These are phyloP conservation scores for Oreonectes daqikongensis DNA, from an alignment of 2,797 vertebrate genomes.

Conservation along the genomic window DNA sequence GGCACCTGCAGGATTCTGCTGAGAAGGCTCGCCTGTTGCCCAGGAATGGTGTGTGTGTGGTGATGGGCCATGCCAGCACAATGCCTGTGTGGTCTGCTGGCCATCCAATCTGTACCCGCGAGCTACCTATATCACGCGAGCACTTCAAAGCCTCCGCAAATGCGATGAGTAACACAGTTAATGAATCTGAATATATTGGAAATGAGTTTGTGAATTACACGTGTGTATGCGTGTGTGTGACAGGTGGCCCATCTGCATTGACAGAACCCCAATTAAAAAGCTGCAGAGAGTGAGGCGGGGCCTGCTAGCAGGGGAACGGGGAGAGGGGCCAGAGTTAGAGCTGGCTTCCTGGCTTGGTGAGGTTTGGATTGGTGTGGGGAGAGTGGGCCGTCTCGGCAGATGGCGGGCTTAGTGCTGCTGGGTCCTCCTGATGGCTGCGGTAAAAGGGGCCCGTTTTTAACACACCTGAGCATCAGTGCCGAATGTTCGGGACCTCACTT, in stretches of 20 bases:
- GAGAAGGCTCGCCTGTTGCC: conserved; percentile 35
- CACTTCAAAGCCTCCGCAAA: conserved; percentile 37
- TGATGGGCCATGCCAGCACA: conserved; percentile 10
- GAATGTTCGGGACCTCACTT: not conserved
- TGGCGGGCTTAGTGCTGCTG: conserved; percentile 52
- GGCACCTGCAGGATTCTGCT: conserved; percentile 33
- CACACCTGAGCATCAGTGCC: conserved; percentile 27
- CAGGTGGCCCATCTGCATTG: conserved; percentile 79
- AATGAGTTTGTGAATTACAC: conserved; percentile 52
- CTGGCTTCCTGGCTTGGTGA: conserved; percentile 42
- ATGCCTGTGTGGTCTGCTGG: conserved; percentile 27
- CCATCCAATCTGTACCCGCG: conserved; percentile 22
- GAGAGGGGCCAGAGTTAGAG: conserved; percentile 42
- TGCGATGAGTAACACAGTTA: conserved; percentile 45
- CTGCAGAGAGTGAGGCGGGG: conserved; percentile 44
- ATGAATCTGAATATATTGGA: conserved; percentile 52
- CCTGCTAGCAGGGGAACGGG: conserved; percentile 45
- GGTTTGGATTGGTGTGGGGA: conserved; percentile 50
- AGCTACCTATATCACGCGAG: conserved; percentile 27
- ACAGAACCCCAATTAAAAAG: conserved; percentile 59
- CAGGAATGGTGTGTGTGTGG: conserved; percentile 25
- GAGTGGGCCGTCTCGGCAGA: conserved; percentile 49
- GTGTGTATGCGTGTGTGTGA: conserved; percentile 59
- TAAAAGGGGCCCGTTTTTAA: conserved; percentile 28
- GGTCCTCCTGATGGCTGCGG: conserved; percentile 43